These are phyloP conservation scores for Apodemus speciosus DNA, from an alignment of 2,113 vertebrate species.

Conservation along the genomic window DNA sequence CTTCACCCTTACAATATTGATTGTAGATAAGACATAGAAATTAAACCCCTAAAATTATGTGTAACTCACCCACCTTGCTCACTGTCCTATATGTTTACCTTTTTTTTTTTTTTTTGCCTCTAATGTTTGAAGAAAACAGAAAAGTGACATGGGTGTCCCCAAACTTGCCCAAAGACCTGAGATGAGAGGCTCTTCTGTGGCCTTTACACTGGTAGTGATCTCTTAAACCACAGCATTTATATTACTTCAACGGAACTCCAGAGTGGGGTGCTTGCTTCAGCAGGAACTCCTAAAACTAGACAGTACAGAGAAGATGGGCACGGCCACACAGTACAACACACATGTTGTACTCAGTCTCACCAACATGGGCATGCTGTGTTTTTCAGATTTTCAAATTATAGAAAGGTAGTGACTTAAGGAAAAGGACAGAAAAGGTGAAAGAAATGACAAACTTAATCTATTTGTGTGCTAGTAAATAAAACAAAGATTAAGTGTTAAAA, in stretches of 20 bases:
- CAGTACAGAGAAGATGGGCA: not conserved
- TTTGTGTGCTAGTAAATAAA: not conserved
- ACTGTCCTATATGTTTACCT: not conserved
- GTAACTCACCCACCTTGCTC: not conserved
- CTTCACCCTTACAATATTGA: not conserved
- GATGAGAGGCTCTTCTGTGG: not conserved
- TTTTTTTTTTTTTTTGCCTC: not conserved
- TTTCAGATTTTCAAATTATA: not conserved
- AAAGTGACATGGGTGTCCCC: not conserved
- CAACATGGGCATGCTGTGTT: not conserved
- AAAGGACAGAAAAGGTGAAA: not conserved
- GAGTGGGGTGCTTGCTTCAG: not conserved
- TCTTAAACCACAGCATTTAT: not conserved
- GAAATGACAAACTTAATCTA: not conserved
- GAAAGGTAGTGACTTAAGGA: too few relatives aligned
- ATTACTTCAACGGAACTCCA: not conserved
- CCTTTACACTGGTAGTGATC: not conserved
- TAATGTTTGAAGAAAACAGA: slow-evolving; percentile 17
- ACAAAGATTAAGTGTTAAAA: not conserved
- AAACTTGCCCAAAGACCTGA: not conserved
- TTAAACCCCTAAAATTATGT: not conserved
- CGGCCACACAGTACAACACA: not conserved
- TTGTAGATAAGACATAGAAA: not conserved
- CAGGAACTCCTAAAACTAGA: not conserved
- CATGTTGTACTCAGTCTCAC: too few relatives aligned